Base-by-base conservation (phyloP, 2,113 vertebrate species). In the Lepisosteus oculatus region DNA sequence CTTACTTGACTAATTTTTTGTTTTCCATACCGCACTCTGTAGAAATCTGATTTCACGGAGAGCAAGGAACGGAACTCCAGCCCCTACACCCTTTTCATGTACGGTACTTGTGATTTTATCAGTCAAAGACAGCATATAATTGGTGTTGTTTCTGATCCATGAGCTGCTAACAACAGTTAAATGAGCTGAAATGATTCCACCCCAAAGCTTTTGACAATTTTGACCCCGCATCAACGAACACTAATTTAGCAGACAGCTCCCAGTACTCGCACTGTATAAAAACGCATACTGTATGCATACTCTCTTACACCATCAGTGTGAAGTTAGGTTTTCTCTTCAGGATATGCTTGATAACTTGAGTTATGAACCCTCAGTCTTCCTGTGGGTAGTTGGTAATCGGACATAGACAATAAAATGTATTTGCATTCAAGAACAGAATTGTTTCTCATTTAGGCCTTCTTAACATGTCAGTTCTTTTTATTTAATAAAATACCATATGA, bases 121-220 rank as follows among this genome's bases (percentile, higher is more conserved):
- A 51, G 55, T 66, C 71, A 43, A 61, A 66, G 64, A 55, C 55
- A 56, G 11, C 15, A 59, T 47, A 67, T 67, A 72, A 72, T 67
- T 65, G 70, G 45, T 15, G 47, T 13, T 66, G 3, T 45, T 55
- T 72, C 55, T 59, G 43, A 61, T 65, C 55, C 59, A 29, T 12
- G 44, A 42, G 43, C 55, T 4, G 9, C 65, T 56, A n/a, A 56
- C 43, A 59, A 1, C 55, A 67, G 71, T 55, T 67, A 43, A 72
- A 72, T 67, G 55, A 51, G 64, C 47, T 61, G 41, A 67, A 72
- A 56, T 67, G 15, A 41, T 67, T 67, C 64, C 55, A 72, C 42
- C 65, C 54, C 66, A 43, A 66, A 41, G 55, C 63, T 67, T 51
- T 72, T 67, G 65, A 51, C 6, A 59, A 41, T 63, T 72, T n/a